These are phyloP conservation scores for Odontophorus gujanensis DNA, from an alignment of 2,113 vertebrate genomes.

Conservation along the genomic window DNA sequence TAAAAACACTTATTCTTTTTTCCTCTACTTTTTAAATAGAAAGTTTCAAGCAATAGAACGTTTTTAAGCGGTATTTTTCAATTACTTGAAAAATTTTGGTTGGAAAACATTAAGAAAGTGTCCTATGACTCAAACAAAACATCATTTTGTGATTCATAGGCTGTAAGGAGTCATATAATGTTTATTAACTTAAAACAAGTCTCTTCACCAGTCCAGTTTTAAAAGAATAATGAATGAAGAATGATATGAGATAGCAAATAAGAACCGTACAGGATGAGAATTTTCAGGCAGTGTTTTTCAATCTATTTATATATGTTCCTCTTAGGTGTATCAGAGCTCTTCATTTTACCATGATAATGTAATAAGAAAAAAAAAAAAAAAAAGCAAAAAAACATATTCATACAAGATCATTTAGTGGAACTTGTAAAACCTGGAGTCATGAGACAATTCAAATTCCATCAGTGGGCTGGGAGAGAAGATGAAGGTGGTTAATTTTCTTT, in stretches of 20 bases:
- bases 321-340: not conserved
- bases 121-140: not conserved
- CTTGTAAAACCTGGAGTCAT: constrained; percentile 48
- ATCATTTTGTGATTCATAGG: not conserved
- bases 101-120: not conserved
- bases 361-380: not conserved
- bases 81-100: not conserved
- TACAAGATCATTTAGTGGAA: constrained; percentile 24
- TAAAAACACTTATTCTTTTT: not conserved
- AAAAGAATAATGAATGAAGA: not conserved
- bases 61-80: not conserved
- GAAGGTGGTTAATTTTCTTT: constrained; percentile 55
- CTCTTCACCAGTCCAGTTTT: not conserved
- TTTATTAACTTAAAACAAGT: not conserved
- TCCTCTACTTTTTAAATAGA: not conserved
- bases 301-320: not conserved
- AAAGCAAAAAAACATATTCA: not conserved
- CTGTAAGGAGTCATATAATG: not conserved
- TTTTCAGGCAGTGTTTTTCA: not conserved
- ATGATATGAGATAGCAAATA: not conserved
- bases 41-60: not conserved
- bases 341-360: constrained; percentile 21
- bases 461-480: constrained; percentile 37
- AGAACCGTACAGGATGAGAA: not conserved
- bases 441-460: constrained; percentile 27